Conservation (phyloP, 2,797 vertebrate genomes). For the Megaceryle alcyon region DNA sequence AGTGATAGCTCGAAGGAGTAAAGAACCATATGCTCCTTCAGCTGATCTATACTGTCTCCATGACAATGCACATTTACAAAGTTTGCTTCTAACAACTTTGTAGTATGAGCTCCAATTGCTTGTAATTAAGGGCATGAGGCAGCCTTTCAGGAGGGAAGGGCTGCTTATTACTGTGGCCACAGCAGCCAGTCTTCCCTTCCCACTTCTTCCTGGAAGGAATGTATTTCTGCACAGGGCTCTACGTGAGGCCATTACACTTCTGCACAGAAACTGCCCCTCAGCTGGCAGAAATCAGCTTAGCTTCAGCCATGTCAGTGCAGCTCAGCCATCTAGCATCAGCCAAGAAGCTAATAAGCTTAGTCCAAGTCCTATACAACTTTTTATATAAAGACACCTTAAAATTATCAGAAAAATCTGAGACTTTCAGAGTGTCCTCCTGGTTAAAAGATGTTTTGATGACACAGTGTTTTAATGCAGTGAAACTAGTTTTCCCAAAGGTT, state of each 20-base stretch:
- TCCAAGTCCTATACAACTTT: neutral
- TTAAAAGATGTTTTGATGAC: neutral
- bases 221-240: rapidly evolving
- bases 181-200: neutral
- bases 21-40: conserved; percentile 69
- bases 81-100: conserved; percentile 41
- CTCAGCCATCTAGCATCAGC: neutral
- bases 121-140: neutral
- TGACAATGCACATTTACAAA: conserved; percentile 71
- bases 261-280: neutral
- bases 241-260: neutral
- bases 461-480: neutral
- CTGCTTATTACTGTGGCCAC: rapidly evolving
- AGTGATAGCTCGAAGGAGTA: conserved; percentile 73
- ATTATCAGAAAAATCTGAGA: neutral
- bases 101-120: conserved; percentile 21
- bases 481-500: neutral
- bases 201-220: neutral
- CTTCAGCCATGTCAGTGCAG: neutral
- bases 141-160: neutral
- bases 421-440: neutral
- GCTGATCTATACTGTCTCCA: conserved; percentile 68
- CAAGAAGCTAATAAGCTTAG: neutral
- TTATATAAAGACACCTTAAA: neutral
- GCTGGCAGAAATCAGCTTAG: neutral